These are phyloP conservation scores for Lepidonotus clava DNA, from an alignment of 2,888 invertebrate genomes.

Conservation along the genomic window DNA sequence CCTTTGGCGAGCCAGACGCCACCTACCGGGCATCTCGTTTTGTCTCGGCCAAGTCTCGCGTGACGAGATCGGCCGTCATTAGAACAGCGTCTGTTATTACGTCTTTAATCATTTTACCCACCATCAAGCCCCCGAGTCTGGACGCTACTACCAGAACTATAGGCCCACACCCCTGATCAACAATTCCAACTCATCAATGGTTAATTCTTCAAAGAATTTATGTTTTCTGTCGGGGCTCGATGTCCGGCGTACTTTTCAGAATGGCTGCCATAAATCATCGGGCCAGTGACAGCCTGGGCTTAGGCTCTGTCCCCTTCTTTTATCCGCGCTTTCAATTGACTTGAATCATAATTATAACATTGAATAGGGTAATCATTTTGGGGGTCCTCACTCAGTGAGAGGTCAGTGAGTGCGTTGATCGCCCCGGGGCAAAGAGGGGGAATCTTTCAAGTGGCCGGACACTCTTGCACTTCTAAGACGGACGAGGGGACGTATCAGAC, in stretches of 20 bases:
- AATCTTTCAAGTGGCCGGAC: constrained; percentile 10
- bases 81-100: constrained; percentile 44
- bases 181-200: constrained; percentile 25
- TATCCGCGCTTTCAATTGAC: constrained; percentile 39
- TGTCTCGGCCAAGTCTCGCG: constrained; percentile 40
- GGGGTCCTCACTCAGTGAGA: not conserved
- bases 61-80: constrained; percentile 34
- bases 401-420: constrained; percentile 8
- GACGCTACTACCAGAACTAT: too few species aligned
- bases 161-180: not conserved
- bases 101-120: constrained; percentile 26
- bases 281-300: not conserved
- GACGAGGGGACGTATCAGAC: not conserved
- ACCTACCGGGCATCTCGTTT: not conserved
- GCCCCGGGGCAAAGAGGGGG: constrained; percentile 27
- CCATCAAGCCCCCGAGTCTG: not conserved
- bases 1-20: not conserved
- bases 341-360: constrained; percentile 49
- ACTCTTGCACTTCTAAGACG: not conserved
- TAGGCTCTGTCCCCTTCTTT: not conserved
- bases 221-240: not conserved
- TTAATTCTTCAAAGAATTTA: constrained; percentile 39
- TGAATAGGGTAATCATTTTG: constrained; percentile 47
- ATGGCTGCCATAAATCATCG: constrained; percentile 37
- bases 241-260: constrained; percentile 36